Evolutionary conservation across 2,888 invertebrate species (phyloP).

Genomic region (Ashinkailepas kermadecensis): DNA sequence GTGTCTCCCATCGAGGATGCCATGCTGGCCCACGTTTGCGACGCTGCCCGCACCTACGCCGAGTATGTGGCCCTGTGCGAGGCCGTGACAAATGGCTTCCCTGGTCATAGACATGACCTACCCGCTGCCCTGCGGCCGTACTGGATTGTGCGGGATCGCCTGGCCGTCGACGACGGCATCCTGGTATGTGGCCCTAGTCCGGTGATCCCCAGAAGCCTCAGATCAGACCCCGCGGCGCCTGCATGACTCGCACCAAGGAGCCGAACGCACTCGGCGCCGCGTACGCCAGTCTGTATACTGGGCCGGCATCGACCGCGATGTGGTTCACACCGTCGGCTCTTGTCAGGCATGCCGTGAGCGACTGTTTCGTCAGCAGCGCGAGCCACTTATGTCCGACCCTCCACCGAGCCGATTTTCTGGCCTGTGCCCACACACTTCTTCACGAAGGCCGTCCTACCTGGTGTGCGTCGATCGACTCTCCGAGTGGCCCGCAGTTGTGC

Average conservation of each 20-base stretch:
- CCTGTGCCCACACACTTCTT: not conserved
- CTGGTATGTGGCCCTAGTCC: too few relatives aligned
- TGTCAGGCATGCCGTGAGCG: not conserved
- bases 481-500: conserved; percentile 3
- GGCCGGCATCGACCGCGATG: too few relatives aligned
- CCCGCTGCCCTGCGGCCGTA: too few relatives aligned
- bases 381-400: conserved; percentile 7
- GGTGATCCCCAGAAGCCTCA: too few relatives aligned
- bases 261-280: too few relatives aligned
- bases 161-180: too few relatives aligned
- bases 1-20: conserved; percentile 1
- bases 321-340: not conserved
- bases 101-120: not conserved
- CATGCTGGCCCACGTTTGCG: not conserved
- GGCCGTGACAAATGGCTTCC: conserved; percentile 1
- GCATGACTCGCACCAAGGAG: too few relatives aligned
- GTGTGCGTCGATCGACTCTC: conserved; percentile 3
- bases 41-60: conserved; percentile 12
- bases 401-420: not conserved
- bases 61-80: not conserved
- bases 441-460: not conserved
- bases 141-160: too few relatives aligned
- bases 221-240: too few relatives aligned
- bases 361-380: not conserved
- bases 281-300: too few relatives aligned